Evolutionary conservation across 2,888 invertebrate species (phyloP), one percentile per base, ranked within the genome.

Genomic region (Notodonta ziczac): DNA sequence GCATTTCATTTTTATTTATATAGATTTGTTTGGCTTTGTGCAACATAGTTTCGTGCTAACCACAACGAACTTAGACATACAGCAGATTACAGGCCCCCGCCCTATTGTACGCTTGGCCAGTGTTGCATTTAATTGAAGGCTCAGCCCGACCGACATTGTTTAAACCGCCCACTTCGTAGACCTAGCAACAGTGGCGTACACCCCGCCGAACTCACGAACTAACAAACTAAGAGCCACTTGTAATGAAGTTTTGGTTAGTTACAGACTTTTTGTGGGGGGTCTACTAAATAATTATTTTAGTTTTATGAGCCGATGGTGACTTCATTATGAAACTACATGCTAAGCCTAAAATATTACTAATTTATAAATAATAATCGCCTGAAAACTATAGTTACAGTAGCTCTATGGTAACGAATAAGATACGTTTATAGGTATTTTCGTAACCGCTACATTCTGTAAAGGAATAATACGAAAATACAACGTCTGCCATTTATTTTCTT

Each of bases 71-170:
- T 50, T 14, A 6, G 13, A 32, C 64, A 73, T 68, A 64, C 64
- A 65, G 44, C 52, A 58, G 58, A 56, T 57, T 61, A 14, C 55
- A 54, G 46, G 59, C 62, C 39, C 62, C 46, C 52, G 61, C 59
- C 64, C 59, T 44, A 13, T 60, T 57, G 58, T 58, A 50, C 52
- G 59, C 61, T 69, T 63, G 66, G 67, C 70, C 70, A 67, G 61
- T 70, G 63, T 68, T 68, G 76, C 74, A 78, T 72, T 73, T 80
- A 80, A 81, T 80, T 78, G 72, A 73, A 76, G 73, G 66, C 69
- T 65, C 70, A 63, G 58, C 51, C 65, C 64, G 63, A 70, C 72
- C 69, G 64, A 70, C 71, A 72, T 70, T 77, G 80, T 74, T 74
- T 70, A 62, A 70, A 70, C 64, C 63, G 65, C 56, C 62, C 66